These are phyloP conservation scores for Hirtodrosophila alboralis DNA, from an alignment of 2,888 invertebrate species.

Conservation along the genomic window DNA sequence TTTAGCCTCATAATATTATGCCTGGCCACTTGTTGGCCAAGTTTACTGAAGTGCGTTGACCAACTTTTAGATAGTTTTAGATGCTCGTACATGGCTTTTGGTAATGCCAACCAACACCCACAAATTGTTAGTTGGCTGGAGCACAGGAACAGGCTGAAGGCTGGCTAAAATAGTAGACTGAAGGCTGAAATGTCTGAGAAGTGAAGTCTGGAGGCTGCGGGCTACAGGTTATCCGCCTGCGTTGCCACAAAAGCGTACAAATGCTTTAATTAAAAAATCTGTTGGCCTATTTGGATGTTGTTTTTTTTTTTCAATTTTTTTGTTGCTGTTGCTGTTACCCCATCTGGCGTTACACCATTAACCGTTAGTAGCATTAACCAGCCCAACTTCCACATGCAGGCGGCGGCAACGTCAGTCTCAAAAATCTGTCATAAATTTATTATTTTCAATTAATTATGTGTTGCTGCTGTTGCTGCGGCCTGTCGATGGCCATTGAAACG, in stretches of 20 bases:
- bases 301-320: background rate
- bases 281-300: conserved; percentile 68
- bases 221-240: conserved; percentile 20
- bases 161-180: background rate
- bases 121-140: conserved; percentile 36
- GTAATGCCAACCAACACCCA: conserved; percentile 52
- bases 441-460: conserved; percentile 76
- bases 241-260: conserved; percentile 50
- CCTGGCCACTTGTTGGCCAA: conserved; percentile 43
- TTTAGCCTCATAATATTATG: conserved; percentile 2
- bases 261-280: conserved; percentile 77
- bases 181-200: too few species aligned
- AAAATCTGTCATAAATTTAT: conserved; percentile 78
- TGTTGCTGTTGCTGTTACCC: conserved; percentile 6
- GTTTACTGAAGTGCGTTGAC: conserved; percentile 48
- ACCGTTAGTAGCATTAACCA: conserved; percentile 70
- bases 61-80: conserved; percentile 31
- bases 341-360: conserved; percentile 68
- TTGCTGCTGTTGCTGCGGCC: conserved; percentile 42
- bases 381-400: conserved; percentile 47
- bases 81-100: conserved; percentile 35
- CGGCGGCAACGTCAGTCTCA: conserved; percentile 49
- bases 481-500: conserved; percentile 58
- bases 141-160: conserved; percentile 38
- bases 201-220: conserved; percentile 15